A percentile compares a stretch with the other conserved stretches of the same genome.
Evolutionary conservation across 2,797 vertebrate species (phyloP).

Genomic region (Vespertilio murinus): DNA sequence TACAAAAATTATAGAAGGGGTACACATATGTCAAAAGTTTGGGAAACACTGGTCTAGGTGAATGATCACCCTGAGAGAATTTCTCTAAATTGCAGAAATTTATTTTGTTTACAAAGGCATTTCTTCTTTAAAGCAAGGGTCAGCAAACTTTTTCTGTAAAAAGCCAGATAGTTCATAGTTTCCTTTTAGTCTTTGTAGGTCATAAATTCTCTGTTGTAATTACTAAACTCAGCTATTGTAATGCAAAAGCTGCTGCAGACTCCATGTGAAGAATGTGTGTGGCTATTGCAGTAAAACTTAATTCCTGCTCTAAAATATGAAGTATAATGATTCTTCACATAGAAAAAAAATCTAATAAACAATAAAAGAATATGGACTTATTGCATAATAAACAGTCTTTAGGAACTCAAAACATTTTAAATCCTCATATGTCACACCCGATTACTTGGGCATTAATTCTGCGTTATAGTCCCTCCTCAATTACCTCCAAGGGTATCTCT

Average conservation of each 20-base stretch:
- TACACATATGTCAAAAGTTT: too few relatives aligned
- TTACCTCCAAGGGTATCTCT: too few relatives aligned
- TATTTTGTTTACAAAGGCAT: not conserved
- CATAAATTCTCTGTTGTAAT: not conserved
- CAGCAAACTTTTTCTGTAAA: not conserved
- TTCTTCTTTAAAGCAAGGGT: not conserved
- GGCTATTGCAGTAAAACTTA: not conserved
- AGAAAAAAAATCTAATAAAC: not conserved
- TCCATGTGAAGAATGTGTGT: not conserved
- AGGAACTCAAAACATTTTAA: not conserved
- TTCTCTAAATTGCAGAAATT: not conserved
- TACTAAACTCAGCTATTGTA: too few relatives aligned
- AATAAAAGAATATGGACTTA: not conserved
- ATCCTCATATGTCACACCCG: not conserved
- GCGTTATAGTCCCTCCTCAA: not conserved
- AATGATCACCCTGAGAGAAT: not conserved
- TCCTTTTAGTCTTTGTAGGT: not conserved
- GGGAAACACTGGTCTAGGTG: too few relatives aligned
- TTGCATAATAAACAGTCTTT: not conserved
- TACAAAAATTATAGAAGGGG: too few relatives aligned
- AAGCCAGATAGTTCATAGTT: not conserved
- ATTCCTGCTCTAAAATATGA: not conserved
- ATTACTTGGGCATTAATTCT: not conserved
- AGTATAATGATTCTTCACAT: not conserved
- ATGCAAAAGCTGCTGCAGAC: not conserved